A percentile compares a stretch with the other conserved stretches of the same genome.
Evolutionary conservation across 2,113 vertebrate genomes (phyloP).

Genomic region (Epinephelus lanceolatus): DNA sequence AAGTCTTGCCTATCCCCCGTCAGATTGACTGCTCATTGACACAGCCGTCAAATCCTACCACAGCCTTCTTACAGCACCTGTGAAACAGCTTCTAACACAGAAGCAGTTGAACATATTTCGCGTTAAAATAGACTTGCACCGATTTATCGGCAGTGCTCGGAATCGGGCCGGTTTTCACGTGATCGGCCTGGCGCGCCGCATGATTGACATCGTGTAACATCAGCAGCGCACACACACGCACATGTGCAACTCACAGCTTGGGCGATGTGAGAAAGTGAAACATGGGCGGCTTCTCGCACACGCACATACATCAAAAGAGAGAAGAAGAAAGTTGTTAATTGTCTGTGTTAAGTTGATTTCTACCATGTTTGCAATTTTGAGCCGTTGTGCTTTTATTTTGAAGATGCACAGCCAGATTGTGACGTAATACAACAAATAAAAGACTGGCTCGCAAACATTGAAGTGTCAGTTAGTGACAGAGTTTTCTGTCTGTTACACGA

Average conservation of each 20-base stretch:
- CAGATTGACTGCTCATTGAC: conserved; percentile 22
- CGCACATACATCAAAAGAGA: too few species aligned
- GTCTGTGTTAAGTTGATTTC: not conserved
- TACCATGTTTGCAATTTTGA: not conserved
- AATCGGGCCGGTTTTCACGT: too few species aligned
- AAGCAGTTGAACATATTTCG: conserved; percentile 10
- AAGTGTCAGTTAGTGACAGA: too few species aligned
- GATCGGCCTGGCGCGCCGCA: too few species aligned
- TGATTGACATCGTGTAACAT: too few species aligned
- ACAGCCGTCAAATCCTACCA: conserved; percentile 1
- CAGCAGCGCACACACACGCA: too few species aligned
- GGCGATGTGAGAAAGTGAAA: too few species aligned
- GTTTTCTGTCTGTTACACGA: too few species aligned
- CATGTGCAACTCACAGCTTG: too few species aligned
- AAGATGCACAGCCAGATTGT: not conserved
- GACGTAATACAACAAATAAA: not conserved
- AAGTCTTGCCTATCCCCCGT: not conserved
- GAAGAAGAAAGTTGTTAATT: too few species aligned
- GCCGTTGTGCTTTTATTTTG: conserved; percentile 43
- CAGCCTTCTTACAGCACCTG: conserved; percentile 14
- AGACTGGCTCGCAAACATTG: not conserved
- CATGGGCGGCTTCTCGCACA: too few species aligned
- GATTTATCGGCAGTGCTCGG: too few species aligned
- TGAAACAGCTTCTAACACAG: not conserved
- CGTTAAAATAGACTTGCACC: not conserved